phyloP scores from a whole-genome alignment of 2,113 vertebrate genomes.

The Alexandromys fortis region DNA sequence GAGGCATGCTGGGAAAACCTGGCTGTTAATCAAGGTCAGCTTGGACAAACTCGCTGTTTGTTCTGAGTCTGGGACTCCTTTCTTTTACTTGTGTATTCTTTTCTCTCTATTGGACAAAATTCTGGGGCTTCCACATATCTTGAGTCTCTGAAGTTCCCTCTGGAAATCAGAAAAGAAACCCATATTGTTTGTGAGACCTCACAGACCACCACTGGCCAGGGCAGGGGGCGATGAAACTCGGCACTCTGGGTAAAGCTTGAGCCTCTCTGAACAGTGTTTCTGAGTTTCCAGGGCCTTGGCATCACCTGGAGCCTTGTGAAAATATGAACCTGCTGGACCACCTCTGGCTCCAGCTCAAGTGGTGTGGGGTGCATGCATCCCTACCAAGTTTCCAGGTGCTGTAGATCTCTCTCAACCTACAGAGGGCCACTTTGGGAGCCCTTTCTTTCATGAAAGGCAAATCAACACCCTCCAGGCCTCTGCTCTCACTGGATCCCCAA shows the following conservation, averaged over 20 bases:
- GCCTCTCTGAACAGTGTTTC: background rate
- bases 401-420: background rate
- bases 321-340: too few relatives aligned
- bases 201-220: background rate
- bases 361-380: accelerated
- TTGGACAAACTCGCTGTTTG: background rate
- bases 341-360: background rate
- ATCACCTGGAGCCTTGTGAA: background rate
- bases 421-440: background rate
- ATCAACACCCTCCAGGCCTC: background rate
- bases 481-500: background rate
- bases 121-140: background rate
- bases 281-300: background rate
- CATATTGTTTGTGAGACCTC: background rate
- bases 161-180: background rate
- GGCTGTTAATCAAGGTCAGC: background rate
- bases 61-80: accelerated
- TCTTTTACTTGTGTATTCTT: background rate
- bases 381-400: background rate
- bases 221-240: accelerated
- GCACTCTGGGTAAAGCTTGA: background rate
- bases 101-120: background rate
- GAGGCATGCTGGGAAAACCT: background rate
- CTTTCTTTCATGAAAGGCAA: background rate
- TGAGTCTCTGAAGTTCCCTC: background rate